A percentile compares a stretch with the other conserved stretches of the same genome.
Conservation (phyloP, 2,888 invertebrate species). For the Hydriomena furcata region DNA sequence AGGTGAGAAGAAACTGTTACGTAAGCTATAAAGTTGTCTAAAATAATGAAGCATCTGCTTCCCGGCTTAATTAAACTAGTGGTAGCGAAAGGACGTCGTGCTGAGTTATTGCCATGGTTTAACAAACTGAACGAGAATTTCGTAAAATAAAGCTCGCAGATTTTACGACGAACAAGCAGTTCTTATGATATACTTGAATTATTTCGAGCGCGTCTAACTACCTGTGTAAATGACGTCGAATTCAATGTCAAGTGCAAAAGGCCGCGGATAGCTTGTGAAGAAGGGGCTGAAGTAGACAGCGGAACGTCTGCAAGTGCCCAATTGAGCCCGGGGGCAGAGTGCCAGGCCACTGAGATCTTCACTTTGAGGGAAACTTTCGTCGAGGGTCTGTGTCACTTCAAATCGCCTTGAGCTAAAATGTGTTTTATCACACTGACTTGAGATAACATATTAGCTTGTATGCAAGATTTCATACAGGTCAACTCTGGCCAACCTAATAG, state of each 20-base stretch:
- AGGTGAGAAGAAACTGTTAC: slow-evolving; percentile 23
- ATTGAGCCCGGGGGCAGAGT: slow-evolving; percentile 38
- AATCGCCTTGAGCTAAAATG: not conserved
- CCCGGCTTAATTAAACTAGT: slow-evolving; percentile 44
- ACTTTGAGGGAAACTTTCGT: slow-evolving; percentile 47
- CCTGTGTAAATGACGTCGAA: slow-evolving; percentile 13
- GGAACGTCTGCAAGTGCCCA: slow-evolving; percentile 33
- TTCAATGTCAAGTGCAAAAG: slow-evolving; percentile 29
- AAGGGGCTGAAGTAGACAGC: slow-evolving; percentile 29
- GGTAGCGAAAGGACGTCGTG: slow-evolving; percentile 44
- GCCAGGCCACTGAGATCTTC: slow-evolving; percentile 41
- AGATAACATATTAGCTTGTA: slow-evolving; percentile 4
- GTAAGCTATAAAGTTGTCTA: slow-evolving; percentile 28
- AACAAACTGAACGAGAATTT: slow-evolving; percentile 1
- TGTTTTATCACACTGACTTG: not conserved
- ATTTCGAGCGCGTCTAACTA: slow-evolving; percentile 5
- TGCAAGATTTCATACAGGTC: no score
- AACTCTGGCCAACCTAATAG: no score
- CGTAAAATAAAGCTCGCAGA: not conserved
- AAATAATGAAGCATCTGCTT: slow-evolving; percentile 41
- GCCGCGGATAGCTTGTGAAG: slow-evolving; percentile 18
- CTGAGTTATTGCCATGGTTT: slow-evolving; percentile 26
- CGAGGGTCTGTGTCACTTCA: slow-evolving; percentile 7
- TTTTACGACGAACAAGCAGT: slow-evolving; percentile 2
- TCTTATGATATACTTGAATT: slow-evolving; percentile 8